Base-by-base conservation (phyloP, 2,113 vertebrate genomes). In the Tetrax tetrax region DNA sequence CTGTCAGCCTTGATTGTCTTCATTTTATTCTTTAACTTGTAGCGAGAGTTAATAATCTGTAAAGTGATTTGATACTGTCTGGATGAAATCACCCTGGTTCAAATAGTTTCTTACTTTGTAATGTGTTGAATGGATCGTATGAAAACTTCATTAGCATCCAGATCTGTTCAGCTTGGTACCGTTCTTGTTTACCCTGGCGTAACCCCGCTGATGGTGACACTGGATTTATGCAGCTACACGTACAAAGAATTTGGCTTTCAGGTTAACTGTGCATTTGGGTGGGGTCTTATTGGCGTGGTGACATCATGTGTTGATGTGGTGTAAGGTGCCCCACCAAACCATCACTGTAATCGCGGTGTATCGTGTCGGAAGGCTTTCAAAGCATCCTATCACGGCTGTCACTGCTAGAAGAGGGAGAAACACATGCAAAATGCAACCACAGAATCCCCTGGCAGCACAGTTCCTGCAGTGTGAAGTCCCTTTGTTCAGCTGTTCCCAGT, bases 331-430 rank as follows among this genome's bases (percentile, higher is more conserved):
- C 20, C 47, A 41, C 47, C 35, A 16, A 21, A 53, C 25, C 37
- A 3, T 70, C 54, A 0, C 70, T 66, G n/a, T 24, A 20, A 14
- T 51, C 10, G 0, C 17, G 2, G 19, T 5, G 18, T 21, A 0
- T 53, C 9, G 24, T 59, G 18, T 13, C 68, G 24, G 16, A 48
- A n/a, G 47, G 9, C 61, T 77, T 56, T 65, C 65, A 25, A 0
- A 82, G 48, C 11, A 24, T 82, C 11, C 1, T 6, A 2, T 0
- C 1, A 13, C 25, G 31, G 5, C 65, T 57, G 0, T 4, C 21
- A 16, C 11, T 35, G 27, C 33, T 57, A 71, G 54, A 75, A 64
- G 0, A 18, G 35, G 48, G 43, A 0, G 20, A 76, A 93, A 54
- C 12, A 2, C 5, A 1, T 15, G 41, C 28, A 64, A 18, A 88